Percentiles rank a stretch among this genome's conserved stretches.
Conservation (phyloP, 2,797 vertebrate species). For the Myotis findleyi region DNA sequence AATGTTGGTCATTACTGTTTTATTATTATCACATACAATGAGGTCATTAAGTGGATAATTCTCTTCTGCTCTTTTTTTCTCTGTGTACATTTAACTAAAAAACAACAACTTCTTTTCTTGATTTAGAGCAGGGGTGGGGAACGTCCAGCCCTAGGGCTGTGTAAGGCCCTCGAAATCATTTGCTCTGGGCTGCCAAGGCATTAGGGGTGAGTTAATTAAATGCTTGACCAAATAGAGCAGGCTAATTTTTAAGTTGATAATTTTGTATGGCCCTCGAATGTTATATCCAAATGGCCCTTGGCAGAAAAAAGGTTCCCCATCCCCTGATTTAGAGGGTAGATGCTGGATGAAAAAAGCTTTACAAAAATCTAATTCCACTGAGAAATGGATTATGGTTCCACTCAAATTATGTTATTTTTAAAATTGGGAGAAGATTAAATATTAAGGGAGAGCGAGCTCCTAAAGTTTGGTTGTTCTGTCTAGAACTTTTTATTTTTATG, state of each 20-base stretch:
- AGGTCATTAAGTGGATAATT: background rate
- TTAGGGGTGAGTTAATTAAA: too few relatives aligned
- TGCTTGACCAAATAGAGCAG: too few relatives aligned
- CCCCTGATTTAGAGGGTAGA: background rate
- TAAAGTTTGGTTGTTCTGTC: background rate
- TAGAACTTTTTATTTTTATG: background rate
- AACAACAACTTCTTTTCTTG: background rate
- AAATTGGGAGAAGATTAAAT: background rate
- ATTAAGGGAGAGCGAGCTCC: background rate
- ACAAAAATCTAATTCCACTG: background rate
- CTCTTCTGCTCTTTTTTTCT: background rate
- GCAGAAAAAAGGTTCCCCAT: too few relatives aligned
- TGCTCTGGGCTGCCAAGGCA: too few relatives aligned
- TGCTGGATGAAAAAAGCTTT: constrained; percentile 30
- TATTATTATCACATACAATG: background rate
- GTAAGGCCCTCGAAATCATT: too few relatives aligned
- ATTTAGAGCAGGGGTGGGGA: background rate
- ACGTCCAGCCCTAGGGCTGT: too few relatives aligned
- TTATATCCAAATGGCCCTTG: too few relatives aligned
- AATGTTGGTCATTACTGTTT: background rate
- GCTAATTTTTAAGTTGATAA: too few relatives aligned
- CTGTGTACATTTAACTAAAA: background rate
- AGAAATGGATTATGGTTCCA: background rate
- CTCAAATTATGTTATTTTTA: constrained; percentile 7
- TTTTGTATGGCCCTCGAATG: too few relatives aligned